Percentiles rank a stretch among this genome's conserved stretches.
These are phyloP conservation scores for Daktulosphaira vitifoliae DNA, from an alignment of 1,140 invertebrate genomes.

Conservation along the genomic window DNA sequence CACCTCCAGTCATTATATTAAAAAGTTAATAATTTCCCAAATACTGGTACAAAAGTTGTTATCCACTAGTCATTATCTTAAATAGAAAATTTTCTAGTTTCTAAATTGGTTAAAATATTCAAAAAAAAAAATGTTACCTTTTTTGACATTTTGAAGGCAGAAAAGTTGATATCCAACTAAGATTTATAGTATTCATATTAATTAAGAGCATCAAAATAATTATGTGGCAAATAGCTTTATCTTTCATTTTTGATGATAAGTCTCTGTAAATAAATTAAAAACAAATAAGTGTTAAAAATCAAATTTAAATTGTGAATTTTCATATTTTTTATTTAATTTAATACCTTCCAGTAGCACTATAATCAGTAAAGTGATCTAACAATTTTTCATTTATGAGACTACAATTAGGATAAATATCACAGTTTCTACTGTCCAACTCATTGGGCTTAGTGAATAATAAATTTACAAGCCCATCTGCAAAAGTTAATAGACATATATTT, in stretches of 20 bases:
- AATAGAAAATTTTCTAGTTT: too few relatives aligned
- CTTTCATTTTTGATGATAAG: constrained; percentile 19
- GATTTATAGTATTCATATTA: not conserved
- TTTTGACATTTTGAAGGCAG: not conserved
- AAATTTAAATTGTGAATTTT: not conserved
- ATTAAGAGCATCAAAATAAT: constrained; percentile 16
- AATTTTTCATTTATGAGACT: constrained; percentile 1
- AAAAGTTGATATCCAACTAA: constrained; percentile 1
- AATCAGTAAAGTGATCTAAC: constrained; percentile 21
- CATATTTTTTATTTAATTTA: not conserved
- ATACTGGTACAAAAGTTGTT: too few relatives aligned
- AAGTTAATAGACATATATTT: constrained; percentile 9
- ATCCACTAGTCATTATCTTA: too few relatives aligned
- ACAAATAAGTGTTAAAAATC: not conserved
- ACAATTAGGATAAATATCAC: constrained; percentile 1
- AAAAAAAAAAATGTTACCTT: constrained; percentile 7
- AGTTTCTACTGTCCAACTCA: not conserved
- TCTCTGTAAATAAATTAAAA: constrained; percentile 3
- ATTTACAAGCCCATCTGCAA: constrained; percentile 7
- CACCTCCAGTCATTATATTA: too few relatives aligned
- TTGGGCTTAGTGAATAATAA: not conserved
- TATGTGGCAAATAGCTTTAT: constrained; percentile 21
- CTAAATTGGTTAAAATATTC: too few relatives aligned
- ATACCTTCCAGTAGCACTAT: constrained; percentile 2
- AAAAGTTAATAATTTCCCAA: too few relatives aligned